Conservation (phyloP, 2,888 invertebrate species). For the Andrena bucephala region DNA sequence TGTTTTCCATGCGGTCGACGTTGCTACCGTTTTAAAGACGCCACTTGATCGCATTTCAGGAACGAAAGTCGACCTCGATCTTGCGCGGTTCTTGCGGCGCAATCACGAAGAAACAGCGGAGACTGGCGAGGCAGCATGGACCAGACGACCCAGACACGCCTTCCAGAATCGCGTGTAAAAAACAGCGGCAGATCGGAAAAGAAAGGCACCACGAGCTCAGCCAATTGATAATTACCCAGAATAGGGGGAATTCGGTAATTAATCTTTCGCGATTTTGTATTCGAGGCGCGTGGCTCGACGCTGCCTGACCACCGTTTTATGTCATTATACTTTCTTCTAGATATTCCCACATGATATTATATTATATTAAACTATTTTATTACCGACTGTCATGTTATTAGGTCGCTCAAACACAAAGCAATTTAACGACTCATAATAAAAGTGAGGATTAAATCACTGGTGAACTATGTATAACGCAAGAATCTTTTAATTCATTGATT, state of each 20-base stretch:
- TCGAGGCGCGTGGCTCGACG: constrained; percentile 31
- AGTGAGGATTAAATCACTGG: too few species aligned
- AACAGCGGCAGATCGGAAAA: constrained; percentile 21
- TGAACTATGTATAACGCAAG: too few species aligned
- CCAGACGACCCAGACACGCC: constrained; percentile 49
- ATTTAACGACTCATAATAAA: neutral
- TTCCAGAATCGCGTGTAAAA: constrained; percentile 52
- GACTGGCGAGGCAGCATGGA: constrained; percentile 22
- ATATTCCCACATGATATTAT: neutral
- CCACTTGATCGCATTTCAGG: constrained; percentile 65
- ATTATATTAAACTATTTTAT: constrained; percentile 7
- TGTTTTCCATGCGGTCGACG: constrained; percentile 26
- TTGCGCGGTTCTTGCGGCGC: constrained; percentile 35
- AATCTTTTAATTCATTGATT: too few species aligned
- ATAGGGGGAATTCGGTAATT: constrained; percentile 51
- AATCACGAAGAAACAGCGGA: constrained; percentile 53
- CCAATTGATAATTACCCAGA: constrained; percentile 60
- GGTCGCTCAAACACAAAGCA: neutral
- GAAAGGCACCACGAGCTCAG: constrained; percentile 24
- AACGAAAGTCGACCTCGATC: constrained; percentile 72
- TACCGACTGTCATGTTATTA: neutral
- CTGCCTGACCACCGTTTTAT: neutral
- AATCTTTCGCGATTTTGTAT: constrained; percentile 53
- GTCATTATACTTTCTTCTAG: constrained; percentile 6
- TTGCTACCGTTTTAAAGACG: constrained; percentile 54